These are phyloP conservation scores for Orthosia incerta DNA, from an alignment of 2,888 invertebrate genomes.

Conservation along the genomic window DNA sequence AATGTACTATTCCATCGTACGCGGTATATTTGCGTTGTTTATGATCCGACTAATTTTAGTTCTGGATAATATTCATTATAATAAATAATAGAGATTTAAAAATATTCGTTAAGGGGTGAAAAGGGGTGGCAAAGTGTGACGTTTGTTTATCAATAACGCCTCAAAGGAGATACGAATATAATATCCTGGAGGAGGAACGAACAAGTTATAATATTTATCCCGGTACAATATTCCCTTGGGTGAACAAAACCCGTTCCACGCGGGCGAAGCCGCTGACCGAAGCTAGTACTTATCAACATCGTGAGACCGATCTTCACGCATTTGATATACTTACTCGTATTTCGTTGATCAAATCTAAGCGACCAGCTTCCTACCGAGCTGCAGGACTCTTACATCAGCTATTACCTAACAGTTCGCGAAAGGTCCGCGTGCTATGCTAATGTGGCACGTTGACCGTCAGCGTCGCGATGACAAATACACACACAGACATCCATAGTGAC, in stretches of 20 bases:
- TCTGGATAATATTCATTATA: neutral
- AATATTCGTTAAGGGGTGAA: neutral
- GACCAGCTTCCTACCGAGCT: neutral
- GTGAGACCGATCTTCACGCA: neutral
- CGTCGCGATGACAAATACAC: neutral
- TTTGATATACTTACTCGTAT: too few species aligned
- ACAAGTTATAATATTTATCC: too few species aligned
- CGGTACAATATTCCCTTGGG: too few species aligned
- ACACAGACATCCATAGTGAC: neutral
- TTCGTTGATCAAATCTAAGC: conserved; percentile 6
- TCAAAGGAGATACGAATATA: too few species aligned
- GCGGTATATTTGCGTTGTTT: neutral
- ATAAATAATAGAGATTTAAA: neutral
- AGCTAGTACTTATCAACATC: neutral
- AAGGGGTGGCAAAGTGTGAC: too few species aligned
- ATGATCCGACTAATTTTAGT: neutral
- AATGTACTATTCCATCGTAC: too few species aligned
- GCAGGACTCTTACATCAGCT: neutral
- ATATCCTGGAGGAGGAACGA: too few species aligned
- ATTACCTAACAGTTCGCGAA: conserved; percentile 31
- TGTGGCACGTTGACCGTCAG: conserved; percentile 27
- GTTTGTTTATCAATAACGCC: too few species aligned
- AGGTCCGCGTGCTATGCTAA: neutral
- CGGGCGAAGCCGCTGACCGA: too few species aligned
- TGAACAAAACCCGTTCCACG: too few species aligned